These are phyloP conservation scores for Micoletzkya japonica DNA, from an alignment of 2,888 invertebrate species.

Conservation along the genomic window DNA sequence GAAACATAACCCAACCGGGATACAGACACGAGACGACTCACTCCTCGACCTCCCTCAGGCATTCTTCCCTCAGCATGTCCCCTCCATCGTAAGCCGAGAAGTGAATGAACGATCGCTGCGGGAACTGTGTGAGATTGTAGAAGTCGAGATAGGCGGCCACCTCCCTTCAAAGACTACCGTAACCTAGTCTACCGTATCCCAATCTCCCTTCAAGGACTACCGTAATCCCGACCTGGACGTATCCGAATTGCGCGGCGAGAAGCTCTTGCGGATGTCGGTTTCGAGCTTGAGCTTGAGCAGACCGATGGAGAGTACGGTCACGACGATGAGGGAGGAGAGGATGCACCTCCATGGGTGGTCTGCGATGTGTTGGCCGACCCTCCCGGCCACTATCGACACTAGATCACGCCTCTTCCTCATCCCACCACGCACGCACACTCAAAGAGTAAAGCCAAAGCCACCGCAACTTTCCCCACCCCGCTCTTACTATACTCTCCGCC, in stretches of 20 bases:
- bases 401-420: neutral
- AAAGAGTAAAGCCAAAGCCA: no score
- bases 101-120: conserved; percentile 53
- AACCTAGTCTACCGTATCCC: neutral
- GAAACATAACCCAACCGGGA: no score
- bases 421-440: no score
- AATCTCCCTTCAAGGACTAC: neutral
- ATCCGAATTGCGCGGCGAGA: conserved; percentile 56
- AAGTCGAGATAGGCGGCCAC: conserved; percentile 51
- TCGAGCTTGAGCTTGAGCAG: conserved; percentile 51
- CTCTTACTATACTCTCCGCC: no score
- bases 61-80: conserved; percentile 40
- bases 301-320: conserved; percentile 35
- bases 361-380: neutral
- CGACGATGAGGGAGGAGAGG: conserved; percentile 20
- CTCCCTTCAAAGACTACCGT: conserved; percentile 41
- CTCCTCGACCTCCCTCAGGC: conserved; percentile 37
- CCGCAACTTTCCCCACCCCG: no score
- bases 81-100: conserved; percentile 47
- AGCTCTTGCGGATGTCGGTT: conserved; percentile 55
- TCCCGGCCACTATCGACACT: neutral
- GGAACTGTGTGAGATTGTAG: conserved; percentile 47
- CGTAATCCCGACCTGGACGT: conserved; percentile 48
- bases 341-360: conserved; percentile 23
- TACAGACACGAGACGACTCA: no score